Percentiles rank a stretch among this genome's conserved stretches.
These are phyloP conservation scores for Brachymystax lenok DNA, from an alignment of 2,797 vertebrate genomes.

Conservation along the genomic window DNA sequence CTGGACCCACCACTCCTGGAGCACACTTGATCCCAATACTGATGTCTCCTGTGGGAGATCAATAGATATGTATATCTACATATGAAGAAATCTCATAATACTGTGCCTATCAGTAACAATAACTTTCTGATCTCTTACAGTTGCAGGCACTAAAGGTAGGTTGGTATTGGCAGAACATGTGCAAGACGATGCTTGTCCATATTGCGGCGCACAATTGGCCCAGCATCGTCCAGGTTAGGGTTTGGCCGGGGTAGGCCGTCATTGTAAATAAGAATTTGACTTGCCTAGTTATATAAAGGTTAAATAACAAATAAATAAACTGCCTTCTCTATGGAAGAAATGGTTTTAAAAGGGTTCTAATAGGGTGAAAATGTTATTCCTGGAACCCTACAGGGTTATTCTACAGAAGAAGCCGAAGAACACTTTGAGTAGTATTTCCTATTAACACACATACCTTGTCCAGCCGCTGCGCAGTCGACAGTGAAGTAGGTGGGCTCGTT, in stretches of 20 bases:
- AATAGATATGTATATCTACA: background rate
- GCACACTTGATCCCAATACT: conserved; percentile 97
- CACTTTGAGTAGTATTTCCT: background rate
- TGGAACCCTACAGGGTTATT: background rate
- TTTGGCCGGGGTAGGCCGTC: too few relatives aligned
- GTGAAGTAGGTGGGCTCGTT: conserved; percentile 96
- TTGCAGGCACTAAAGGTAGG: too few relatives aligned
- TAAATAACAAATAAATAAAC: background rate
- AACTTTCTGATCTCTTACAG: too few relatives aligned
- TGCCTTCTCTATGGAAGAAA: background rate
- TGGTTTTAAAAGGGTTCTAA: background rate
- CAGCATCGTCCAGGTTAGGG: too few relatives aligned
- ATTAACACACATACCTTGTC: conserved; percentile 80
- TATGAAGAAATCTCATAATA: too few relatives aligned
- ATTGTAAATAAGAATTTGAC: too few relatives aligned
- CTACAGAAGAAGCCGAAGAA: background rate
- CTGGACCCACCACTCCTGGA: conserved; percentile 88
- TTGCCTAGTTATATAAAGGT: too few relatives aligned
- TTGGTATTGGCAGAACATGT: too few relatives aligned
- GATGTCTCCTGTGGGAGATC: conserved; percentile 82
- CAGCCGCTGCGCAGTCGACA: conserved; percentile 91
- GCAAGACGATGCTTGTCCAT: too few relatives aligned
- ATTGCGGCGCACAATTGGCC: too few relatives aligned
- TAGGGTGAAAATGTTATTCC: background rate
- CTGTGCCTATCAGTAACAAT: too few relatives aligned